These are phyloP conservation scores for Neelides sp. DNA, from an alignment of 1,140 invertebrate genomes.

Conservation along the genomic window DNA sequence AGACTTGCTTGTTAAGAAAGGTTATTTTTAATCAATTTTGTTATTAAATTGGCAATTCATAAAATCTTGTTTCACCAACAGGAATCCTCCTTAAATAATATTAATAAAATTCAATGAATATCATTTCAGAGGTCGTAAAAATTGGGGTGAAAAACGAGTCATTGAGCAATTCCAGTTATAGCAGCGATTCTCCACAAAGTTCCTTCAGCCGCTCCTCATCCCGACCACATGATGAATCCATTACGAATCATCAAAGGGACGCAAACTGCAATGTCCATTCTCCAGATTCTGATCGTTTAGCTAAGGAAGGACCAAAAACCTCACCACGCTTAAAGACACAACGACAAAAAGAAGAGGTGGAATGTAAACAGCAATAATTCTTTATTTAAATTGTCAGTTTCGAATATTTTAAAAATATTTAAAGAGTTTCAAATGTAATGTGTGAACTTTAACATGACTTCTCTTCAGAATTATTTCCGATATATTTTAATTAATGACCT, in stretches of 20 bases:
- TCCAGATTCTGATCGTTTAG: background rate
- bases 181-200: background rate
- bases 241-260: background rate
- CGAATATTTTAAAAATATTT: background rate
- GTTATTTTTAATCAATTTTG: too few species aligned
- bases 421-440: background rate
- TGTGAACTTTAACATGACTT: background rate
- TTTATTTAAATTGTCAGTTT: background rate
- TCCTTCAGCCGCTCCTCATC: background rate
- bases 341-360: conserved; percentile 11
- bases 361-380: conserved; percentile 14
- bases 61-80: background rate
- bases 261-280: background rate
- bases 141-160: conserved; percentile 1
- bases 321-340: background rate
- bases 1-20: conserved; percentile 5
- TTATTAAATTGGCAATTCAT: background rate
- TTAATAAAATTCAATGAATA: background rate
- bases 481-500: background rate
- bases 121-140: background rate
- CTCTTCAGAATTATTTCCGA: background rate
- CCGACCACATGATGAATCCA: background rate
- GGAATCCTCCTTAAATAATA: background rate
- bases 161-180: background rate
- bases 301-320: background rate